Evolutionary conservation across 2,888 invertebrate species (phyloP).

Genomic region (Mantis religiosa): DNA sequence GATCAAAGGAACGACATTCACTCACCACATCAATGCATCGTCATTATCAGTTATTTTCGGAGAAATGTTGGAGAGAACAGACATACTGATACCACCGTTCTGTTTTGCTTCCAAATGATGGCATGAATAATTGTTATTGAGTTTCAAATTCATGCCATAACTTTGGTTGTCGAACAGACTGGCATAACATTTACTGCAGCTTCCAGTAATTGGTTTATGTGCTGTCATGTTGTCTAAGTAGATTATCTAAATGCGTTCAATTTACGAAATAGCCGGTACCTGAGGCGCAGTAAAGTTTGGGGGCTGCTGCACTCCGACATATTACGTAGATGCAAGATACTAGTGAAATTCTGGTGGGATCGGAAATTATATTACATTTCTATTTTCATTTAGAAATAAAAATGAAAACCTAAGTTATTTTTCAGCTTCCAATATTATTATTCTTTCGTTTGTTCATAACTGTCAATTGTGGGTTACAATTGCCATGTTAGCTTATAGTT

Average conservation of each 20-base stretch:
- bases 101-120: not conserved
- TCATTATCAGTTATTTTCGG: not conserved
- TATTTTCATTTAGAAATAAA: no score
- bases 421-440: no score
- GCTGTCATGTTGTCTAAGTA: not conserved
- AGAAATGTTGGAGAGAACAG: not conserved
- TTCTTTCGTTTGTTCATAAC: no score
- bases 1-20: not conserved
- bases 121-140: not conserved
- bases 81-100: not conserved
- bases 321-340: no score
- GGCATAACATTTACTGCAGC: not conserved
- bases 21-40: not conserved
- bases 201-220: not conserved
- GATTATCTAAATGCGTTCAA: not conserved
- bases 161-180: not conserved
- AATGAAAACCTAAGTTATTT: no score
- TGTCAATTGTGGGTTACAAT: no score
- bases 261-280: not conserved
- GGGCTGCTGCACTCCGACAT: not conserved
- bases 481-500: no score
- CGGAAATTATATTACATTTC: no score
- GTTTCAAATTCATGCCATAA: not conserved
- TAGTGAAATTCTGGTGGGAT: no score
- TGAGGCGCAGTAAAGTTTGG: not conserved